These are phyloP conservation scores for Linyphia triangularis DNA, from an alignment of 2,888 invertebrate species.

Conservation along the genomic window DNA sequence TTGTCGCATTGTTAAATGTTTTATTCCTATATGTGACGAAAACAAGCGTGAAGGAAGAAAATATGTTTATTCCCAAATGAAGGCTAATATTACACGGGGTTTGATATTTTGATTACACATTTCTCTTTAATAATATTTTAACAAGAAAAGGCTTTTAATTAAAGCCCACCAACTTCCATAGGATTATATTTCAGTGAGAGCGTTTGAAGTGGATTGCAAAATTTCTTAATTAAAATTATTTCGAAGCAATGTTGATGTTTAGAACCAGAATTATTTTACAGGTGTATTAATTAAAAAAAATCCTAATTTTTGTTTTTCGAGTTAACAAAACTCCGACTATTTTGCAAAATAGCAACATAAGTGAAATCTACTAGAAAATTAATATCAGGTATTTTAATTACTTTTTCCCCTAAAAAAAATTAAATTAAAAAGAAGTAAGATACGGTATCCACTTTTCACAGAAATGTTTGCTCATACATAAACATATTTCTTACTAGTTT, in stretches of 20 bases:
- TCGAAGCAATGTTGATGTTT: background rate
- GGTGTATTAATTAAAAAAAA: background rate
- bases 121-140: background rate
- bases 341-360: slow-evolving; percentile 15
- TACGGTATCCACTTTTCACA: no score
- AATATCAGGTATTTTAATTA: slow-evolving; percentile 6
- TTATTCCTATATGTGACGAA: no score
- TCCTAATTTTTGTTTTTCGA: background rate
- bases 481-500: no score
- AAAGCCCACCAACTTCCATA: background rate
- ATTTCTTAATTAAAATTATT: background rate
- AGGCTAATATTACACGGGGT: background rate
- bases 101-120: background rate
- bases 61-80: background rate
- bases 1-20: no score
- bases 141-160: no score
- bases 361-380: slow-evolving; percentile 30
- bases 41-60: no score
- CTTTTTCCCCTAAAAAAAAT: slow-evolving; percentile 1
- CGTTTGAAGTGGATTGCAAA: background rate
- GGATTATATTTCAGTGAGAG: background rate
- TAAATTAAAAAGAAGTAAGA: background rate
- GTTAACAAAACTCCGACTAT: background rate
- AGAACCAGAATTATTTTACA: background rate
- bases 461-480: no score